Evolutionary conservation across 2,888 invertebrate species (phyloP).

Genomic region (Plagodis dolabraria): DNA sequence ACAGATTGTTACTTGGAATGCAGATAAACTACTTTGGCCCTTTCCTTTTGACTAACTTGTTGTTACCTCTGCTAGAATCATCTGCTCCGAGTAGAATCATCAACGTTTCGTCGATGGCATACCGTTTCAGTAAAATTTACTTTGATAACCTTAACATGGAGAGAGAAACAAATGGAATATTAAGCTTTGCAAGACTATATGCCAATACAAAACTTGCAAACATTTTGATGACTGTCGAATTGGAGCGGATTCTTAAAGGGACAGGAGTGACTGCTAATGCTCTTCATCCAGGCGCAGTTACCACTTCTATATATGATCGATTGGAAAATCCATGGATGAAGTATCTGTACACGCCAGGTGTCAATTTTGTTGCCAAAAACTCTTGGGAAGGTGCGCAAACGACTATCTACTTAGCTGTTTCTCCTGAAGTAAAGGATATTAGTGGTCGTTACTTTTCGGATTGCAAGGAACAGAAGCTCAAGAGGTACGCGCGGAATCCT

Average conservation of each 20-base stretch:
- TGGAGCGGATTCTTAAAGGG: conserved; percentile 87
- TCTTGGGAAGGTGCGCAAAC: conserved; percentile 77
- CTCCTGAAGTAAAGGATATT: conserved; percentile 80
- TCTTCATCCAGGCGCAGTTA: conserved; percentile 90
- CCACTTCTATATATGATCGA: conserved; percentile 71
- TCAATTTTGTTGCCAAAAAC: conserved; percentile 67
- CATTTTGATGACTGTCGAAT: conserved; percentile 86
- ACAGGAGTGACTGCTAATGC: conserved; percentile 90
- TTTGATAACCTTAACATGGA: conserved; percentile 56
- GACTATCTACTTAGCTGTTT: conserved; percentile 80
- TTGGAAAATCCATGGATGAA: conserved; percentile 52
- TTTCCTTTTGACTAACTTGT: conserved; percentile 87
- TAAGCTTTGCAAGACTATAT: conserved; percentile 39
- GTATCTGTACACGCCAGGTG: conserved; percentile 64
- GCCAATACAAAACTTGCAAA: conserved; percentile 89
- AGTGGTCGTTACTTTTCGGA: conserved; percentile 87
- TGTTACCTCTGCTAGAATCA: conserved; percentile 73
- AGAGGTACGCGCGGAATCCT: conserved; percentile 74
- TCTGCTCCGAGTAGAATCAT: conserved; percentile 71
- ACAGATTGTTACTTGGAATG: conserved; percentile 85
- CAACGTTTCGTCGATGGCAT: conserved; percentile 64
- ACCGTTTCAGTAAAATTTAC: conserved; percentile 51
- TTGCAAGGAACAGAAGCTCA: conserved; percentile 67
- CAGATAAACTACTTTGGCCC: conserved; percentile 86
- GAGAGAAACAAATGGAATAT: conserved; percentile 42